Evolutionary conservation across 2,797 vertebrate genomes (phyloP).

Genomic region (Ctenosaura bakeri): DNA sequence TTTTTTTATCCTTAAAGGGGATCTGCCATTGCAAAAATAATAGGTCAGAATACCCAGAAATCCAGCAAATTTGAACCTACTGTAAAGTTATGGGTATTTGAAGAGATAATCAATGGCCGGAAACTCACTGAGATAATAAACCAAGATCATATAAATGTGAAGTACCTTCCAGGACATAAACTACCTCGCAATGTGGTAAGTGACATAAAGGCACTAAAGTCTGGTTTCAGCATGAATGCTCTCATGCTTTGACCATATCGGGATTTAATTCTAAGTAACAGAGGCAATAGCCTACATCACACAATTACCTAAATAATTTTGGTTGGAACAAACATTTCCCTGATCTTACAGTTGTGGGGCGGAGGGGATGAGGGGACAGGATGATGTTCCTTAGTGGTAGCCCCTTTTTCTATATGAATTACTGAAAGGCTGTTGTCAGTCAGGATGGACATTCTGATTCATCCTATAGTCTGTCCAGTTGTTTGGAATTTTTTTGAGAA

Average conservation of each 20-base stretch:
- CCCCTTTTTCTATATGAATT: background rate
- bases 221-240: background rate
- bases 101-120: constrained; percentile 83
- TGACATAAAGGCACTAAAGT: background rate
- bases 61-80: constrained; percentile 84
- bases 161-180: constrained; percentile 87
- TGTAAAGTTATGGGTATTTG: constrained; percentile 89
- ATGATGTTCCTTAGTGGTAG: background rate
- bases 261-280: background rate
- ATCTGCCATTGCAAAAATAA: constrained; percentile 86
- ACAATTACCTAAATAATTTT: background rate
- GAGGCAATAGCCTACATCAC: background rate
- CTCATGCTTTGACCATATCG: background rate
- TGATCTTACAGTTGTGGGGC: background rate
- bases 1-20: constrained; percentile 77
- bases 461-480: background rate
- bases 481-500: background rate
- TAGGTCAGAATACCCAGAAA: constrained; percentile 84
- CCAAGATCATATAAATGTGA: constrained; percentile 87
- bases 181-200: constrained; percentile 86
- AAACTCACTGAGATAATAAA: constrained; percentile 88
- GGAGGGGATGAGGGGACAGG: too few relatives aligned
- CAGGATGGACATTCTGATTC: background rate
- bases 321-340: background rate
- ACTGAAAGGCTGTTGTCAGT: background rate